Percentiles rank a stretch among this genome's conserved stretches.
Evolutionary conservation across 2,797 vertebrate species (phyloP).

Genomic region (Threskiornis aethiopicus): DNA sequence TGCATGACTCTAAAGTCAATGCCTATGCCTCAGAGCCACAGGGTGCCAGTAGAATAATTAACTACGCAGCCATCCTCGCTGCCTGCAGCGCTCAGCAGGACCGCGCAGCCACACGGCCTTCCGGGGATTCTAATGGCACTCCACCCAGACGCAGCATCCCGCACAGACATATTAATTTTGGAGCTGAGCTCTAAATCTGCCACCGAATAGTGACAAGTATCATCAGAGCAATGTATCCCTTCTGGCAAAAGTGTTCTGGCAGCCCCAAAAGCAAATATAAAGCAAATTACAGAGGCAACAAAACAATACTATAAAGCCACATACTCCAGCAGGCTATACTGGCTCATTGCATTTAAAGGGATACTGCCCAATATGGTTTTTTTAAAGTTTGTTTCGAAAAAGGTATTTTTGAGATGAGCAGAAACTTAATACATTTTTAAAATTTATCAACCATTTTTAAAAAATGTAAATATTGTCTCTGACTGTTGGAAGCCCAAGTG

Average conservation of each 20-base stretch:
- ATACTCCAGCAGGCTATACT: slow-evolving; percentile 2
- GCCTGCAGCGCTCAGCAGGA: not conserved
- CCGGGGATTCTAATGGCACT: not conserved
- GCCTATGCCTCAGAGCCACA: not conserved
- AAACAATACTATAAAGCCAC: slow-evolving; percentile 35
- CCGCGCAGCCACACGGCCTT: rapidly evolving
- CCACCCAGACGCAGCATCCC: not conserved
- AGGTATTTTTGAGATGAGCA: not conserved
- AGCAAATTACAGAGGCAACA: slow-evolving; percentile 33
- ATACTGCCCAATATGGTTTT: slow-evolving; percentile 45
- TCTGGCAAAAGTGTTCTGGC: slow-evolving; percentile 61
- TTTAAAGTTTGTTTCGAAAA: not conserved
- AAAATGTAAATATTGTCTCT: not conserved
- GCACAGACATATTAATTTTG: not conserved
- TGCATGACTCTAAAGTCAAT: not conserved
- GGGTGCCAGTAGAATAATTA: not conserved
- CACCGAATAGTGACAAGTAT: not conserved
- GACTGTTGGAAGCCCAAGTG: not conserved
- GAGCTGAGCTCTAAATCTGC: not conserved
- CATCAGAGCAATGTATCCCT: not conserved
- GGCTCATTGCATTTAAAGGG: slow-evolving; percentile 59
- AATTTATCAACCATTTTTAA: not conserved
- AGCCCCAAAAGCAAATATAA: slow-evolving; percentile 50
- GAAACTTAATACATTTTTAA: not conserved
- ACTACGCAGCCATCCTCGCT: not conserved